phyloP scores from a whole-genome alignment of 2,888 invertebrate genomes.

The Pandemis heparana region DNA sequence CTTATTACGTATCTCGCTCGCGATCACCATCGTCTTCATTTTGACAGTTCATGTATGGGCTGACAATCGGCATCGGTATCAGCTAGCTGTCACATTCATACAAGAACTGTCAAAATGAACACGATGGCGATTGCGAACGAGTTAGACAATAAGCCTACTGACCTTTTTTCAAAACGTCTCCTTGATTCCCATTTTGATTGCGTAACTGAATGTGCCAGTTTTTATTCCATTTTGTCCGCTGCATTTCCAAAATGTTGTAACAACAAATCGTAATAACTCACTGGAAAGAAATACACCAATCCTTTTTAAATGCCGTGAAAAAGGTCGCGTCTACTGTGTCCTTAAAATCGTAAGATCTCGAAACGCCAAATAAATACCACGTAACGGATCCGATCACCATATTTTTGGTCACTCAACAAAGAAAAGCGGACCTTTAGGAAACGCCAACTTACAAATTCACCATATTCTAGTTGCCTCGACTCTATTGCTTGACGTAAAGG shows the following conservation, averaged over 20 bases:
- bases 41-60: no score
- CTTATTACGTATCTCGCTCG: no score
- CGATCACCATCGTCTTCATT: no score
- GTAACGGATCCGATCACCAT: constrained; percentile 52
- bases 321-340: constrained; percentile 43
- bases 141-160: no score
- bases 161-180: no score
- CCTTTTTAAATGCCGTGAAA: constrained; percentile 41
- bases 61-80: no score
- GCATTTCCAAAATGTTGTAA: neutral
- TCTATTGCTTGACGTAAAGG: neutral
- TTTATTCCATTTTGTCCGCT: neutral
- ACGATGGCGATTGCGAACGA: no score
- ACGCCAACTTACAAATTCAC: constrained; percentile 6
- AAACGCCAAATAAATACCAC: constrained; percentile 57
- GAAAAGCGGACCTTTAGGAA: constrained; percentile 40
- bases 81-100: no score
- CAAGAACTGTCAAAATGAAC: no score
- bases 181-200: no score
- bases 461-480: neutral
- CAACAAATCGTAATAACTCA: constrained; percentile 25
- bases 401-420: constrained; percentile 49
- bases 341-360: constrained; percentile 55
- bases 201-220: no score
- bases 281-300: constrained; percentile 25